Base-by-base conservation (phyloP, 2,797 vertebrate species). In the Aplochiton taeniatus region DNA sequence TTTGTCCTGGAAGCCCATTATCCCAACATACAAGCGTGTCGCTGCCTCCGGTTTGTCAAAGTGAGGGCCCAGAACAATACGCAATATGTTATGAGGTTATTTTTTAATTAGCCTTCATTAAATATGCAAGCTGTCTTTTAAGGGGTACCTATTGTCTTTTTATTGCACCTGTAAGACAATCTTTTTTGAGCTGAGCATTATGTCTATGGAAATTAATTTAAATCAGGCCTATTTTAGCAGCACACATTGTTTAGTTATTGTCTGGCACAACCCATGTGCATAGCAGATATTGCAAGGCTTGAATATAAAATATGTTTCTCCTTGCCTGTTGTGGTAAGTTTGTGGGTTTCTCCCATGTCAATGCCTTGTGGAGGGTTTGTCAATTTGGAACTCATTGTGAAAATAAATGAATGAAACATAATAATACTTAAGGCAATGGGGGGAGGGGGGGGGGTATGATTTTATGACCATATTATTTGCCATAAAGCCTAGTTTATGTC, bases 151-250 rank as follows among this genome's bases (percentile, higher is more conserved):
- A 58, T 41, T 42, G 18, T 31, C 20, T 9, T 65, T 53, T 61
- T 68, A 60, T 68, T 55, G 41, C 61, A 68, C 44, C 66, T 71
- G 62, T 70, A 55, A 70, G 52, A 55, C 49, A 46, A 45, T 73
- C 73, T 65, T 59, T n/a, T 72, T 42, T 52, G 45, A 17, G 17
- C 46, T 14, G 11, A 68, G 47, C 62, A 72, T 66, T 68, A 16
- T 68, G 58, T 68, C 42, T 45, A 68, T 58, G 61, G 48, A 58
- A 42, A 72, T 51, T n/a, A 14, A 58, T 73, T 72, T 52, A 52
- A 73, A 74, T 70, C 61, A 70, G 50, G 53, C 17, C 47, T 44
- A 49, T 63, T 63, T 4, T 1, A 72, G 56, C 17, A 43, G 64
- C 51, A 70, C 58, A 68, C 72, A 58, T n/a, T n/a, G 13, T 51